These are phyloP conservation scores for Meles meles DNA, from an alignment of 2,113 vertebrate species.

Conservation along the genomic window DNA sequence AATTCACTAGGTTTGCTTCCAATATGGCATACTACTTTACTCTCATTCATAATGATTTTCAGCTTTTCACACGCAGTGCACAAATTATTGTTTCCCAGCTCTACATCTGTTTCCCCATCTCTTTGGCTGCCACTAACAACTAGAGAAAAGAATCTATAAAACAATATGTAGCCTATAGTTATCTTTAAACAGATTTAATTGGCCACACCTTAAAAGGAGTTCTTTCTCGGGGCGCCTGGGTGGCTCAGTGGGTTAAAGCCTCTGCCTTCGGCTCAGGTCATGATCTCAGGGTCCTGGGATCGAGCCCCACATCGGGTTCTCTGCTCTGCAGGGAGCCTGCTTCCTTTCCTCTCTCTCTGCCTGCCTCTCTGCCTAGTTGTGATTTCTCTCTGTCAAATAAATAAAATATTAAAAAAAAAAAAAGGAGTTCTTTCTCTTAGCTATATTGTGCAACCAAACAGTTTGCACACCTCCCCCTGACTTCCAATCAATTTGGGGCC, in stretches of 20 bases:
- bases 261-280: no score
- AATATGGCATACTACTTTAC: conserved; percentile 60
- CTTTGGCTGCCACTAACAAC: conserved; percentile 57
- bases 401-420: no score
- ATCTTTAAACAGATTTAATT: conserved; percentile 67
- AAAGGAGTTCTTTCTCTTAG: conserved; percentile 34
- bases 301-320: no score
- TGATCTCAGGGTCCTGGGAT: no score
- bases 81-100: background rate
- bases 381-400: no score
- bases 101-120: conserved; percentile 56
- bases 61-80: conserved; percentile 47
- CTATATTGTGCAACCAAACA: conserved; percentile 55
- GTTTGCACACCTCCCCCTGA: background rate
- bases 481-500: conserved; percentile 67
- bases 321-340: no score
- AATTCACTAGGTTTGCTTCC: conserved; percentile 68
- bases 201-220: conserved; percentile 51
- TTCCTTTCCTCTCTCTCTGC: no score
- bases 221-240: no score
- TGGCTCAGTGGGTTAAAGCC: no score
- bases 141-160: conserved; percentile 61
- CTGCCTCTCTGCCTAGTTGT: no score
- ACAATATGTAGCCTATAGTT: conserved; percentile 39
- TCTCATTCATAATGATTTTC: conserved; percentile 62